These are phyloP conservation scores for Thryonomys swinderianus DNA, from an alignment of 2,113 vertebrate species.

Conservation along the genomic window DNA sequence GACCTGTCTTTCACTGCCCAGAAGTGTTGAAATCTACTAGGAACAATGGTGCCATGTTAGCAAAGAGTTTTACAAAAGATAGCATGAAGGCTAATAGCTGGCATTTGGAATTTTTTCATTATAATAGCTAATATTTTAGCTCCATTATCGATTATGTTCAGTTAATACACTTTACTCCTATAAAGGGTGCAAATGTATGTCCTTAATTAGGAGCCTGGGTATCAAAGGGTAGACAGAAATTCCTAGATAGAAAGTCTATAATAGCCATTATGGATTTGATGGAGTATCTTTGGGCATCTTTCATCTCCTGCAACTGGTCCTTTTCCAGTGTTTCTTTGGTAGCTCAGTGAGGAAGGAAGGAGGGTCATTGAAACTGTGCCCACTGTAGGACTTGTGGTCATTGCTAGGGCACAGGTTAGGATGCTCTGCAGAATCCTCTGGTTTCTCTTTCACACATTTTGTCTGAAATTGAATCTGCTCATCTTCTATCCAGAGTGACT, in stretches of 20 bases:
- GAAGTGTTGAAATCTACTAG: not conserved
- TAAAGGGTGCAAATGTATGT: fast-evolving
- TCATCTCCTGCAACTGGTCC: not conserved
- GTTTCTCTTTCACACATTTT: not conserved
- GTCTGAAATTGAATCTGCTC: not conserved
- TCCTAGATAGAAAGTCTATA: not conserved
- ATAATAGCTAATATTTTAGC: not conserved
- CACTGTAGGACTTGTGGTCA: not conserved
- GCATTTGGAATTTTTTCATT: not conserved
- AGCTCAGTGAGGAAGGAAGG: not conserved
- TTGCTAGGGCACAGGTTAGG: too few relatives aligned
- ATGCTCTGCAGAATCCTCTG: not conserved
- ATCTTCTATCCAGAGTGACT: slow-evolving; percentile 84
- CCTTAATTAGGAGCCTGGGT: not conserved
- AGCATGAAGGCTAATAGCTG: not conserved
- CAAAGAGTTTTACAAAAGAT: not conserved
- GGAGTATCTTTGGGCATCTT: not conserved
- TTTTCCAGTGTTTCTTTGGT: too few relatives aligned
- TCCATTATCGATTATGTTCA: not conserved
- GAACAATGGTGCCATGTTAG: not conserved
- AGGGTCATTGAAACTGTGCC: not conserved
- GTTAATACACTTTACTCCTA: not conserved
- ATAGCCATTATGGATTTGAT: not conserved
- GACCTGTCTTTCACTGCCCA: not conserved
- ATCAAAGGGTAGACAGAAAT: not conserved